phyloP scores from a whole-genome alignment of 2,888 invertebrate genomes.

The Clepsis dumicolana region DNA sequence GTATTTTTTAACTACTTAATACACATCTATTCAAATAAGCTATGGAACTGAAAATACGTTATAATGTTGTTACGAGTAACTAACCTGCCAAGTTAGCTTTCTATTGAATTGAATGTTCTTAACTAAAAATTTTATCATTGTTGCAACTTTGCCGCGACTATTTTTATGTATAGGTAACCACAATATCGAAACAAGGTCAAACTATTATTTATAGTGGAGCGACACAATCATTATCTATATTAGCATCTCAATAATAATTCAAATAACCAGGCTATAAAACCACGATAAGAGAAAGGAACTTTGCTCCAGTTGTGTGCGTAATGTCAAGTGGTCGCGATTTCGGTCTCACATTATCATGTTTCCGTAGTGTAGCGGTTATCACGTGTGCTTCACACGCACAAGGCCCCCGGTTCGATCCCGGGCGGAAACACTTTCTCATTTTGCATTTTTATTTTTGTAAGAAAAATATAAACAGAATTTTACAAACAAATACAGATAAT shows the following conservation, averaged over 20 bases:
- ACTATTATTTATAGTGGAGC: too few relatives aligned
- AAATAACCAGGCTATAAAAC: not conserved
- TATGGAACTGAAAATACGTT: too few relatives aligned
- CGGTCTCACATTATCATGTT: slow-evolving; percentile 55
- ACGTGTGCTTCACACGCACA: slow-evolving; percentile 93
- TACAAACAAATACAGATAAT: not conserved
- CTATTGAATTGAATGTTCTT: too few relatives aligned
- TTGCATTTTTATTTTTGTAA: not conserved
- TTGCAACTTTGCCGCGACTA: too few relatives aligned
- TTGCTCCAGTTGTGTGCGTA: slow-evolving; percentile 15
- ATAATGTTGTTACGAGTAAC: too few relatives aligned
- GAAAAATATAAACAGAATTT: not conserved
- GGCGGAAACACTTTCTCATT: slow-evolving; percentile 84
- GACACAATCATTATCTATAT: not conserved
- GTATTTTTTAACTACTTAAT: too few relatives aligned
- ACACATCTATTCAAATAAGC: too few relatives aligned
- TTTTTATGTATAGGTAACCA: too few relatives aligned
- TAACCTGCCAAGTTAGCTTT: too few relatives aligned
- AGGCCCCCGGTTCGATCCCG: slow-evolving; percentile 90
- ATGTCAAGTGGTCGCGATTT: slow-evolving; percentile 9
- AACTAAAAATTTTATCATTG: too few relatives aligned
- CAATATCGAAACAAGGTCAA: too few relatives aligned
- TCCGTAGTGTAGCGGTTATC: slow-evolving; percentile 93
- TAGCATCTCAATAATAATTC: not conserved
- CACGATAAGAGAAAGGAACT: slow-evolving; percentile 36